Base-by-base conservation (phyloP, 2,888 invertebrate species). In the Cerastis leucographa region DNA sequence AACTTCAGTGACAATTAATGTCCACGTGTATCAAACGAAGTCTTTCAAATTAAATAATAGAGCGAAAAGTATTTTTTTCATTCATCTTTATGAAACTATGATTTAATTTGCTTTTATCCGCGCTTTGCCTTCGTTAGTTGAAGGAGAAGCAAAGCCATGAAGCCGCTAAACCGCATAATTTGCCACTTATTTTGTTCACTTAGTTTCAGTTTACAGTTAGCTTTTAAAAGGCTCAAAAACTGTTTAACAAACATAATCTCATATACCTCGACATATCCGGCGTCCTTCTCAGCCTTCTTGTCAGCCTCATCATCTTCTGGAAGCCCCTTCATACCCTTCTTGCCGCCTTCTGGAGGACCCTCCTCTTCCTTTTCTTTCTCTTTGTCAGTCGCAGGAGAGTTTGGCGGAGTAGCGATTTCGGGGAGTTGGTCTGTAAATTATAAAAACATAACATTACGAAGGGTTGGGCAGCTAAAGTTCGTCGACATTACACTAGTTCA, bases 211-310 rank as follows among this genome's bases (percentile, higher is more conserved):
- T 54, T n/a, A 54, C 5, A n/a, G 5, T 5, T 1, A n/a, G n/a
- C n/a, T 54, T 54, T 54, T n/a, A n/a, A 11, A 54, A 11, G 54
- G 11, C n/a, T n/a, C 12, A n/a, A 54, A n/a, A 54, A n/a, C 12
- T 12, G 12, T 54, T n/a, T 1, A 54, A n/a, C 40, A 14, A 40
- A 14, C 1, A 12, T 9, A n/a, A 22, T 46, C 1, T 29, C 3
- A 46, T 1, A 54, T 84, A 95, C 96, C 88, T 96, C 95, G 42
- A 89, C 88, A 84, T 96, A 96, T 7, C 95, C 96, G 2, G 93
- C 95, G 56, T 96, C 95, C 69, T 96, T 96, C 59, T 93, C 91
- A 9, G 89, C 91, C 84, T 95, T 96, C 86, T 96, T 96, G 8
- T 83, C 85, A 0, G 85, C 0, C 42, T 95, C 94, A 1, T 91